Base-by-base conservation (phyloP, 2,888 invertebrate species). In the Drosophila pseudotakahashii region DNA sequence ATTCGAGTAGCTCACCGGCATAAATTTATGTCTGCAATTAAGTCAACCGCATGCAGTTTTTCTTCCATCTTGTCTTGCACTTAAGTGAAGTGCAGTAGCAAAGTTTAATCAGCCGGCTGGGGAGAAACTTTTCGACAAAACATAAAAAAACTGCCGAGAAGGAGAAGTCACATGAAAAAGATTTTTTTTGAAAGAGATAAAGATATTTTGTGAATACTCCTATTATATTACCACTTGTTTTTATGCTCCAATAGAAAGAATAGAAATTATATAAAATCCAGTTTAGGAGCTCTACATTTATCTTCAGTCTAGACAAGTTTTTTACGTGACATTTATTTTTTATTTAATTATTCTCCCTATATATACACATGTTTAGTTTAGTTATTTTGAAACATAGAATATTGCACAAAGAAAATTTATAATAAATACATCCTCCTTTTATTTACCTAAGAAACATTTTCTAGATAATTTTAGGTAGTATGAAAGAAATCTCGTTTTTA, bases 101-200 rank as follows among this genome's bases (percentile, higher is more conserved):
- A 88, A 82, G 88, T 88, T 82, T 79, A 86, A 88, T 82, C 88
- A 86, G 71, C 30, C 68, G 63, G 5, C 57, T 55, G 39, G 16
- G 32, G n/a, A 11, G 19, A 14, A 70, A 47, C 37, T 66, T 66
- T 69, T 69, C 11, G n/a, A 39, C 13, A 55, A 30, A 26, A 52
- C 32, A 59, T 59, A 23, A 26, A 39, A 41, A 57, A 23, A 9
- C n/a, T 13, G 23, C 11, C 41, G 36, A 48, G 16, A 16, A 41
- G 13, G 19, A 39, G 10, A 11, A 41, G 39, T 32, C 39, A 9
- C 7, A 14, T 7, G 23, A 34, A 13, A 32, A 13, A 4, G 13
- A n/a, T 39, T 19, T 13, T 30, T 11, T 19, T 30, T 26, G 9
- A 13, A 7, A 10, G 5, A 16, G 32, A 32, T 47, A 16, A 30